Evolutionary conservation across 2,797 vertebrate genomes (phyloP).

Genomic region (Lutjanus argentimaculatus): DNA sequence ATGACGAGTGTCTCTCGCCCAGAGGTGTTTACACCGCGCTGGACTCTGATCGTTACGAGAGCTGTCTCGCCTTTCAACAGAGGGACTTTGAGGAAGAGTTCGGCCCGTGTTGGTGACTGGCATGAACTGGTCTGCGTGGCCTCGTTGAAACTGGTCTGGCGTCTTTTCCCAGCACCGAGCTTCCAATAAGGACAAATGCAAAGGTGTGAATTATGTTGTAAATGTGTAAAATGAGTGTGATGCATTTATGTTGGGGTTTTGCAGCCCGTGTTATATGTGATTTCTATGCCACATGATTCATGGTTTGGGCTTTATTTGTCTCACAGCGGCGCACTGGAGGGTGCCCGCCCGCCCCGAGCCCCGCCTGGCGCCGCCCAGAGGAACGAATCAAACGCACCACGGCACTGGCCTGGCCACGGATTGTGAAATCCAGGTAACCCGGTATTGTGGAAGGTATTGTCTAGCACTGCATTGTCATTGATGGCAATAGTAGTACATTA

Average conservation of each 20-base stretch:
- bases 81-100: conserved; percentile 80
- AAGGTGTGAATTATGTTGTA: conserved; percentile 75
- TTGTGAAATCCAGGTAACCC: conserved; percentile 84
- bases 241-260: neutral
- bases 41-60: conserved; percentile 62
- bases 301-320: conserved; percentile 87
- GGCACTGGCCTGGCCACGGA: conserved; percentile 58
- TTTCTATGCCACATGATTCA: conserved; percentile 72
- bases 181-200: neutral
- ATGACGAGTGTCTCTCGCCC: conserved; percentile 32
- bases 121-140: conserved; percentile 48
- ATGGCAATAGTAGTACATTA: conserved; percentile 49
- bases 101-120: conserved; percentile 35
- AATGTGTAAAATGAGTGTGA: neutral
- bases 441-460: conserved; percentile 70
- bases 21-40: neutral
- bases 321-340: conserved; percentile 84
- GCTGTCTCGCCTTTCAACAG: conserved; percentile 78
- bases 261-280: conserved; percentile 34
- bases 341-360: conserved; percentile 67
- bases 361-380: conserved; percentile 61
- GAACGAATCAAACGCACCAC: conserved; percentile 68
- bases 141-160: conserved; percentile 4
- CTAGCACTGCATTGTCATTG: conserved; percentile 55
- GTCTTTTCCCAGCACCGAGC: conserved; percentile 28